Conservation (phyloP, 2,797 vertebrate genomes). For the Falco cherrug region DNA sequence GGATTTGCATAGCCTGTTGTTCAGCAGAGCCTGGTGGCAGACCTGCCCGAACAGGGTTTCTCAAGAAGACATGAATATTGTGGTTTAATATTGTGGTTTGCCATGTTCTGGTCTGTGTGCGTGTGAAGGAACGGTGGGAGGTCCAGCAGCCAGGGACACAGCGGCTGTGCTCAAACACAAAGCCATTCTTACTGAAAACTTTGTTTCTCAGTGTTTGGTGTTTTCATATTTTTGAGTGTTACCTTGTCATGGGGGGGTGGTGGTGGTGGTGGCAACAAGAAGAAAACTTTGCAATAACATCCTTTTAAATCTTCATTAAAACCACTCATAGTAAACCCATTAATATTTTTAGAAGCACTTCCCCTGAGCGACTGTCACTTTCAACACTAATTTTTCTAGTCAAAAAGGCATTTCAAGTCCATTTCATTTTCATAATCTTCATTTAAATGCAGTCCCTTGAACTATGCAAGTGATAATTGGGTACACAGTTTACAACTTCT, state of each 20-base stretch:
- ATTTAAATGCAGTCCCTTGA: conserved; percentile 1
- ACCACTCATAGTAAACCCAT: not conserved
- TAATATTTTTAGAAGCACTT: not conserved
- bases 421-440: not conserved
- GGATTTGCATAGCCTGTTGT: not conserved
- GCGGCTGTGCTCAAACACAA: not conserved
- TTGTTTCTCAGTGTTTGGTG: not conserved
- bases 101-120: not conserved
- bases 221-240: not conserved
- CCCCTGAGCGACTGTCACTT: not conserved
- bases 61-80: not conserved
- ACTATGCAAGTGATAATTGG: not conserved
- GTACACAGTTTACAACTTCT: not conserved
- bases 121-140: not conserved
- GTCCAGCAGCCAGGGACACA: not conserved
- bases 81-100: not conserved
- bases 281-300: not conserved
- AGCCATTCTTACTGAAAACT: not conserved
- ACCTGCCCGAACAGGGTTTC: not conserved
- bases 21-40: not conserved
- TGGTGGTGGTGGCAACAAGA: too few species aligned
- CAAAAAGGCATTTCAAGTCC: not conserved
- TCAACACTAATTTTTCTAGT: not conserved
- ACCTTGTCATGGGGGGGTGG: not conserved
- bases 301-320: not conserved